These are phyloP conservation scores for Paracanthobrama guichenoti DNA, from an alignment of 2,113 vertebrate species.

Conservation along the genomic window DNA sequence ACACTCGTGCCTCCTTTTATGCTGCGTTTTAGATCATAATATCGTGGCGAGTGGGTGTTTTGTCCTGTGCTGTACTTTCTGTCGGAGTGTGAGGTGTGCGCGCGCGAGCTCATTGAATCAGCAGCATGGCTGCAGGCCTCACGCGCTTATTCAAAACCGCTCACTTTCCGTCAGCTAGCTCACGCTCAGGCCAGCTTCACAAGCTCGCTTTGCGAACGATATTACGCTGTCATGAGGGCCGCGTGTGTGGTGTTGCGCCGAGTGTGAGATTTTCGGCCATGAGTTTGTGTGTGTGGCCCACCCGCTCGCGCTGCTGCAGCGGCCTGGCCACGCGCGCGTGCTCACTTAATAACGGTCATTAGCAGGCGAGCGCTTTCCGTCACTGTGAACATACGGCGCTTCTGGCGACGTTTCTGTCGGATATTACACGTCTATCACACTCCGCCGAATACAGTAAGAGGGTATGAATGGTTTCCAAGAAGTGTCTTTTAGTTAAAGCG, in stretches of 20 bases:
- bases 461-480: too few relatives aligned
- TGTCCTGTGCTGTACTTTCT: neutral
- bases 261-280: slow-evolving; percentile 34
- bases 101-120: slow-evolving; percentile 25
- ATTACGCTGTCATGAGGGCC: slow-evolving; percentile 4
- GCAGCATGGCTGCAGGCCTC: slow-evolving; percentile 39
- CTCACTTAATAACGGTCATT: slow-evolving; percentile 53
- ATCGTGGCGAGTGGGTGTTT: neutral
- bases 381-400: neutral
- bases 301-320: slow-evolving; percentile 61
- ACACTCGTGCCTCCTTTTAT: slow-evolving; percentile 30
- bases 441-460: neutral
- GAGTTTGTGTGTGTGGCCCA: slow-evolving; percentile 72
- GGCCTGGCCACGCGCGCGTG: slow-evolving; percentile 65
- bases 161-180: neutral
- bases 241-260: neutral
- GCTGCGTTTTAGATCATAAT: neutral
- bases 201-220: neutral
- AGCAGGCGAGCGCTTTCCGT: slow-evolving; percentile 7
- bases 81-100: slow-evolving; percentile 35
- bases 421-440: neutral
- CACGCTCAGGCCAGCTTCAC: neutral
- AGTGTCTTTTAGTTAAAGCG: neutral
- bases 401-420: neutral
- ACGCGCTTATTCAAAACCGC: neutral